Percentiles rank a stretch among this genome's conserved stretches.
Evolutionary conservation across 2,113 vertebrate species (phyloP).

Genomic region (Prochilodus magdalenae): DNA sequence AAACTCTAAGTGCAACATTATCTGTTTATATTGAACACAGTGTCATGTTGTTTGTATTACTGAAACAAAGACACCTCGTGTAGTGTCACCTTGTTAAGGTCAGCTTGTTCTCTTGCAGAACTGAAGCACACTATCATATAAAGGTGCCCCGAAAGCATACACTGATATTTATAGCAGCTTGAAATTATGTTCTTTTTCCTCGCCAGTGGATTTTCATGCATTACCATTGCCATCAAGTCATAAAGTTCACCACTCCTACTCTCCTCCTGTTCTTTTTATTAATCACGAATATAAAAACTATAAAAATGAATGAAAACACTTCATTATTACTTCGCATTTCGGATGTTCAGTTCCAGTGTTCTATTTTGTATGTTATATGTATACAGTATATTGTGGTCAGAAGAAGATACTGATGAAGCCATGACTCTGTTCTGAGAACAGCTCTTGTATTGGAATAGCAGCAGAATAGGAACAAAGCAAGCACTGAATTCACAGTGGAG

Average conservation of each 20-base stretch:
- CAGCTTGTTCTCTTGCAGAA: not conserved
- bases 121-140: conserved; percentile 1
- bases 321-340: too few relatives aligned
- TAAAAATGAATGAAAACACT: too few relatives aligned
- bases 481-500: too few relatives aligned
- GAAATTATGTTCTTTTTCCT: not conserved
- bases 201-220: conserved; percentile 2
- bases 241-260: conserved; percentile 30
- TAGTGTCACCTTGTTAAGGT: not conserved
- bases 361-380: too few relatives aligned
- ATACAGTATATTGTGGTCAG: too few relatives aligned
- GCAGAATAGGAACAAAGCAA: too few relatives aligned
- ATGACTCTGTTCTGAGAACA: too few relatives aligned
- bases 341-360: too few relatives aligned
- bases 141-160: not conserved
- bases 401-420: too few relatives aligned
- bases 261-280: not conserved
- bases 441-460: too few relatives aligned
- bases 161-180: not conserved
- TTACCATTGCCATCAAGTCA: not conserved
- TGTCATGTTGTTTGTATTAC: not conserved
- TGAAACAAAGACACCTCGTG: not conserved
- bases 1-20: not conserved
- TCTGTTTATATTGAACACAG: not conserved
- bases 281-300: too few relatives aligned